Base-by-base conservation (phyloP, 2,797 vertebrate species). In the Salarias fasciatus region DNA sequence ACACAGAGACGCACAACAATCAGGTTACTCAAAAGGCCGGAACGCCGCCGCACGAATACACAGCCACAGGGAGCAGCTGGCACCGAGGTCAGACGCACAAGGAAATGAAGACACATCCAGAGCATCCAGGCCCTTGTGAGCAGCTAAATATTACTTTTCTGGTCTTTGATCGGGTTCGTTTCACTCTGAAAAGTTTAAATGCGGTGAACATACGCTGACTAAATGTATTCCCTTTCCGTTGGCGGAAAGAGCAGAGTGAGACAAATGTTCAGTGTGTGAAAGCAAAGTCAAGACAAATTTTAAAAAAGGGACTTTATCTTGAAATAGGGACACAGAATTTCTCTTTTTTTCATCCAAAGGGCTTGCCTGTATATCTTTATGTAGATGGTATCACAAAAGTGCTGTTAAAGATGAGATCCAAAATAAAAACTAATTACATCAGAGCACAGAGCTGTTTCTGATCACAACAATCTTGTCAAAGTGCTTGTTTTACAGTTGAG, bases 1-100 rank as follows among this genome's bases (percentile, higher is more conserved):
- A 82, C 80, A 86, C 33, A 80, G 37, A 89, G 51, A 78, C 60
- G 81, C 61, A 80, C 41, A 56, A 68, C 67, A 81, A 60, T 58
- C 38, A 55, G 69, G 77, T 80, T 69, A 86, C 37, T 69, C 63
- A 56, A 69, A n/a, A 78, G 68, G 66, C 66, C 43, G 61, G 7
- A 46, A 38, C 52, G 46, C 57, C 72, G 33, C 8, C 6, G 33
- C 33, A 9, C 9, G 2, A 9, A 6, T 35, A 42, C 62, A 60
- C 41, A 49, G 36, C 81, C 46, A 75, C 63, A 73, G 28, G 74
- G 68, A 82, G 72, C 62, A 76, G 55, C 67, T 67, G 62, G 46
- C 40, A 50, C 42, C 28, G 42, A 70, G 61, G 65, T 81, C 50
- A 72, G 37, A 75, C 46, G 48, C 35, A 59, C 51, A 44, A 64